Evolutionary conservation across 35 echinoderm and acorn worm species (phyloP).

Genomic region (Diadema setosum): DNA sequence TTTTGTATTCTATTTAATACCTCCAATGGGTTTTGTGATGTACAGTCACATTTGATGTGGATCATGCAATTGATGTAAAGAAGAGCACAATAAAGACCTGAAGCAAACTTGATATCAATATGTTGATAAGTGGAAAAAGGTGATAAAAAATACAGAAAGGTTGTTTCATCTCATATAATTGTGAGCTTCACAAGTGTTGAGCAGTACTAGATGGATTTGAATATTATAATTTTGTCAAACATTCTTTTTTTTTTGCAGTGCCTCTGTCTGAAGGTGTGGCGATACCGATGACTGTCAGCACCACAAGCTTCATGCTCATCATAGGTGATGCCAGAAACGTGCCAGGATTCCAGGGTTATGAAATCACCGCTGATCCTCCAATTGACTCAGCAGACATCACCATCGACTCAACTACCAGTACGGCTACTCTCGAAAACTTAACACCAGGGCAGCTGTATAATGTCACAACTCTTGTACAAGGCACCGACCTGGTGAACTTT

Average conservation of each 20-base stretch:
- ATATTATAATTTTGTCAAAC: no score
- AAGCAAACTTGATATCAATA: no score
- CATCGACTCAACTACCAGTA: background rate
- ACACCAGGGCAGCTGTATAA: background rate
- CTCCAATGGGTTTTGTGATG: no score
- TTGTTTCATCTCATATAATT: no score
- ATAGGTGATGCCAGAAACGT: background rate
- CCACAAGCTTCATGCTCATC: background rate
- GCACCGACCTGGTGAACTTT: background rate
- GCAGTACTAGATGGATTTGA: no score
- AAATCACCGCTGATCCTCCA: background rate
- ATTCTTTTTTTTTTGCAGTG: background rate
- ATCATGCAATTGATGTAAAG: no score
- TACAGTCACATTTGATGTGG: no score
- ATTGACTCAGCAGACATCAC: background rate
- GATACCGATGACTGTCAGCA: background rate
- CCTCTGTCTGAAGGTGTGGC: background rate
- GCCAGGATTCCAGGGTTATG: background rate
- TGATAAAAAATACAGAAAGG: no score
- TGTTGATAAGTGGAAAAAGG: no score
- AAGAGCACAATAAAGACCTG: no score
- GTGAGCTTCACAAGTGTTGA: no score
- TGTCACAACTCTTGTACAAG: background rate
- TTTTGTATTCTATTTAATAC: no score
- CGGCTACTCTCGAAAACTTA: background rate